Percentiles rank a stretch among this genome's conserved stretches.
phyloP scores from a whole-genome alignment of 2,888 invertebrate genomes.

The Lasioglossum oenotherae region DNA sequence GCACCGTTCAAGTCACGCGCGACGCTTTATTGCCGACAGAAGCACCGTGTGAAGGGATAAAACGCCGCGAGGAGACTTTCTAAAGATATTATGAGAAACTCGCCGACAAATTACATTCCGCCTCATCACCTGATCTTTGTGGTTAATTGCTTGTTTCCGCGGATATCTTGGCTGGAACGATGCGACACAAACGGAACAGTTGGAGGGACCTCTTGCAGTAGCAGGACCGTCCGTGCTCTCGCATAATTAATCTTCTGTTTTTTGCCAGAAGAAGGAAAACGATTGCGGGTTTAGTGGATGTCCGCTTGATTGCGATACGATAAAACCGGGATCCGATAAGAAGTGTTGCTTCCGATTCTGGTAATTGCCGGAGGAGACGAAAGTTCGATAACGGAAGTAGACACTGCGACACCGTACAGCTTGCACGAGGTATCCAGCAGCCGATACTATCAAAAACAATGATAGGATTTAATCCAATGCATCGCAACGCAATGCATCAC shows the following conservation, averaged over 20 bases:
- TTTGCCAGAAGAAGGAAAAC: background rate
- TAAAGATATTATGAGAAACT: conserved; percentile 38
- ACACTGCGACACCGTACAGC: background rate
- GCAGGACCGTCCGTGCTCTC: conserved; percentile 9
- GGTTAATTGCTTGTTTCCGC: conserved; percentile 43
- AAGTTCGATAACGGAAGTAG: background rate
- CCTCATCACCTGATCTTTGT: conserved; percentile 12
- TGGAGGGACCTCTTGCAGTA: conserved; percentile 5
- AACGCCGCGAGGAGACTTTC: conserved; percentile 16
- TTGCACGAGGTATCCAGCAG: background rate
- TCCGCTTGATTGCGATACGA: conserved; percentile 7
- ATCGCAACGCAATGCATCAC: too few relatives aligned
- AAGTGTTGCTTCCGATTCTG: background rate
- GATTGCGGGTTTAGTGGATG: conserved; percentile 17
- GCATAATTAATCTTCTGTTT: conserved; percentile 38
- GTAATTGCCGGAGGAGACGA: background rate
- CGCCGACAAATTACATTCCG: conserved; percentile 30
- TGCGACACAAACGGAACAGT: conserved; percentile 24
- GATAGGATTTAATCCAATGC: background rate
- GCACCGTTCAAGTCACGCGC: background rate
- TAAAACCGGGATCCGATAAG: background rate
- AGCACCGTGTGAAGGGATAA: background rate
- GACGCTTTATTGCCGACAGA: background rate
- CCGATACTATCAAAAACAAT: background rate
- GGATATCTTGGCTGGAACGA: conserved; percentile 26